A percentile compares a stretch with the other conserved stretches of the same genome.
Conservation (phyloP, 2,797 vertebrate species). For the Enteromius radiatus region DNA sequence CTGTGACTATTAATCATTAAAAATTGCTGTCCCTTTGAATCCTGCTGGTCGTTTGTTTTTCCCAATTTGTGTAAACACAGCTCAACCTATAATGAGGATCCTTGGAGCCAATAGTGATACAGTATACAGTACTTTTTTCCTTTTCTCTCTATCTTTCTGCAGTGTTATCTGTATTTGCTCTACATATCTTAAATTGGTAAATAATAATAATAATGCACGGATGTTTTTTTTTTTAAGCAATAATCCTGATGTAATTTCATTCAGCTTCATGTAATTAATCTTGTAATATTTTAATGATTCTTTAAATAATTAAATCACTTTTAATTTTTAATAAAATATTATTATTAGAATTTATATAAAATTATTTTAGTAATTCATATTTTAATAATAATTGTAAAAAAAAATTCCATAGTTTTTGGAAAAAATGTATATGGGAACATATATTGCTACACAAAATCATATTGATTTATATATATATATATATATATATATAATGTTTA, state of each 20-base stretch:
- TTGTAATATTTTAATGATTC: neutral
- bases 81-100: neutral
- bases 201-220: neutral
- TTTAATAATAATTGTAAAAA: no score
- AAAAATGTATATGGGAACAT: no score
- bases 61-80: slow-evolving; percentile 40
- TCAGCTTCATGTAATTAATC: neutral
- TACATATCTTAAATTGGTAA: slow-evolving; percentile 36
- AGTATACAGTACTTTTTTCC: neutral
- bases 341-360: neutral
- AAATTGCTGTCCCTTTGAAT: slow-evolving; percentile 69
- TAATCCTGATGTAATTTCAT: neutral
- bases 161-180: slow-evolving; percentile 17
- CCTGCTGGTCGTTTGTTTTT: slow-evolving; percentile 44
- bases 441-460: no score
- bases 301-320: neutral
- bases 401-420: no score
- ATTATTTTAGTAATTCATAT: no score
- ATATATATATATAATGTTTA: no score
- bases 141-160: neutral
- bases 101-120: neutral
- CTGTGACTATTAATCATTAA: slow-evolving; percentile 82
- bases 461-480: no score
- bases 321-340: neutral
- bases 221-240: neutral